These are phyloP conservation scores for Drosophila pegasa DNA, from an alignment of 2,888 invertebrate genomes.

Conservation along the genomic window DNA sequence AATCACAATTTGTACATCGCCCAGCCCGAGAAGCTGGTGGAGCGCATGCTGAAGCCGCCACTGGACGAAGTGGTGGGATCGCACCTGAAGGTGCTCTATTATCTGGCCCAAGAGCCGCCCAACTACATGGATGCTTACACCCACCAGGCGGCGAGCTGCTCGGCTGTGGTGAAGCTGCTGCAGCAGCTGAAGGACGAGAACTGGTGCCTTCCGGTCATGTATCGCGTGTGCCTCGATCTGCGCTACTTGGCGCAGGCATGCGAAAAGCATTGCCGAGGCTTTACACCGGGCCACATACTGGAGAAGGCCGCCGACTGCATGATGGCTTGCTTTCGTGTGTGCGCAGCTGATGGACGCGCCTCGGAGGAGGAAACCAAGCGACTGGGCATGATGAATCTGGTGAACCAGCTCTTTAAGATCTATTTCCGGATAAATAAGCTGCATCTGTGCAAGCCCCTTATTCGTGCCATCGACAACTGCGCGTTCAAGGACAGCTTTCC, in stretches of 20 bases:
- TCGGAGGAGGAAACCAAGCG: slow-evolving; percentile 96
- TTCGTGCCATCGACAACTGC: slow-evolving; percentile 97
- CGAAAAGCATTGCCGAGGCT: slow-evolving; percentile 86
- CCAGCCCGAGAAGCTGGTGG: slow-evolving; percentile 89
- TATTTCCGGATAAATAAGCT: slow-evolving; percentile 96
- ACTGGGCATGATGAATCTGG: slow-evolving; percentile 97
- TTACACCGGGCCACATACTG: slow-evolving; percentile 86
- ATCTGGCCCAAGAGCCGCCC: slow-evolving; percentile 81
- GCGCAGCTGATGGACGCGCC: slow-evolving; percentile 93
- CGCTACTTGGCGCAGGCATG: slow-evolving; percentile 93
- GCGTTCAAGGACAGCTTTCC: slow-evolving; percentile 95
- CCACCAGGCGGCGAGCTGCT: slow-evolving; percentile 91
- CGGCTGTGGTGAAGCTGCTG: slow-evolving; percentile 92
- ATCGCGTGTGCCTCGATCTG: slow-evolving; percentile 94
- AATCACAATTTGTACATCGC: slow-evolving; percentile 89
- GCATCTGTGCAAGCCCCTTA: slow-evolving; percentile 96
- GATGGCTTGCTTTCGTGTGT: slow-evolving; percentile 96
- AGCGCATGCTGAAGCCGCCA: slow-evolving; percentile 89
- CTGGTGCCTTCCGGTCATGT: slow-evolving; percentile 98
- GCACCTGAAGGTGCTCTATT: slow-evolving; percentile 89
- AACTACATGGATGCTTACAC: slow-evolving; percentile 90
- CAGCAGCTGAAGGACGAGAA: slow-evolving; percentile 97
- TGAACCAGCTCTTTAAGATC: slow-evolving; percentile 97
- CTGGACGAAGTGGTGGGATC: slow-evolving; percentile 90
- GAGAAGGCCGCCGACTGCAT: slow-evolving; percentile 97